Evolutionary conservation across 1,140 invertebrate species (phyloP).

Genomic region (Brachionus calyciflorus): DNA sequence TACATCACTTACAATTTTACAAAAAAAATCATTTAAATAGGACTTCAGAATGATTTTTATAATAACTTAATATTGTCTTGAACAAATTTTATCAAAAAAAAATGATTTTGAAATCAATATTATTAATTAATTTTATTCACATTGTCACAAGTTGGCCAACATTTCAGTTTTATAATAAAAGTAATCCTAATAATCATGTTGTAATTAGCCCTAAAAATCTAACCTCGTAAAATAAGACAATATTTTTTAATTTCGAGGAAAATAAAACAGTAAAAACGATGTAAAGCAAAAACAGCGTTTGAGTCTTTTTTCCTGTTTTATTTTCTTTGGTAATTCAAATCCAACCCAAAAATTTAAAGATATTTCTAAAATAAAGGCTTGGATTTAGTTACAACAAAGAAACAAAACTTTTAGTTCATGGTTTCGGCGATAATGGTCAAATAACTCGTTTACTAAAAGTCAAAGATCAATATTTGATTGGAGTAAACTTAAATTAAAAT

Average conservation of each 20-base stretch:
- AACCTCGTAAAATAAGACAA: not conserved
- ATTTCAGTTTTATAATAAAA: slow-evolving; percentile 7
- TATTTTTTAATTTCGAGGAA: no score
- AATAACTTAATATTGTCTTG: no score
- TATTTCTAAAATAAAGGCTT: not conserved
- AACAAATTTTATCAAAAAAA: no score
- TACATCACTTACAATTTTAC: no score
- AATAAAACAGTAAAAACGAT: no score
- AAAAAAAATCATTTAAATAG: no score
- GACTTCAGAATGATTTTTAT: no score
- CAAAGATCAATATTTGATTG: slow-evolving; percentile 51
- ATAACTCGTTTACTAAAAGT: slow-evolving; percentile 50
- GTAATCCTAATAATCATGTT: not conserved
- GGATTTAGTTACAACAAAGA: not conserved
- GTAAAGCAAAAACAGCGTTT: no score
- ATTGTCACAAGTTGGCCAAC: slow-evolving; percentile 22
- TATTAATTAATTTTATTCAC: not conserved
- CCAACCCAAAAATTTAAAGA: no score
- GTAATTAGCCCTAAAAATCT: slow-evolving; percentile 10
- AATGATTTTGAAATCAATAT: not conserved
- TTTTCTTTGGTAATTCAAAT: no score
- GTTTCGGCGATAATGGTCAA: slow-evolving; percentile 26
- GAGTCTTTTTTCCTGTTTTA: no score
- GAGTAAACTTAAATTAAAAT: slow-evolving; percentile 2
- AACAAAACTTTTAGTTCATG: slow-evolving; percentile 38